A percentile compares a stretch with the other conserved stretches of the same genome.
Evolutionary conservation across 2,888 invertebrate genomes (phyloP).

Genomic region (Scaptomyza parva): DNA sequence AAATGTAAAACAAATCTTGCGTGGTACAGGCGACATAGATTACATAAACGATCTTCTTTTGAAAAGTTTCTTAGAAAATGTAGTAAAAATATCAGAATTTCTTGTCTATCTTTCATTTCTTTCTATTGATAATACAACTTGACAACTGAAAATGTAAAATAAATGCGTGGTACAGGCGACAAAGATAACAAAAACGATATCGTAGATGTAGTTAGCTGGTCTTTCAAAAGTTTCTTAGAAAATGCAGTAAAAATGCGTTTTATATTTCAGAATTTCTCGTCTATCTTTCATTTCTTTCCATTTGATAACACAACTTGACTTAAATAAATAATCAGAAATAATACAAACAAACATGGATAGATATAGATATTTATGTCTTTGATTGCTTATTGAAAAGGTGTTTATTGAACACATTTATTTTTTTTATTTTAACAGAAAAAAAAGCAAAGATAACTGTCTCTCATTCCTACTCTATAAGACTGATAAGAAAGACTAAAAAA

Average conservation of each 20-base stretch:
- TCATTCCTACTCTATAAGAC: not conserved
- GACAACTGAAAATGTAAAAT: not conserved
- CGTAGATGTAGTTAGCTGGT: no score
- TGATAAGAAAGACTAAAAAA: slow-evolving; percentile 30
- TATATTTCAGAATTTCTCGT: not conserved
- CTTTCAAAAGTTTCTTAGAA: no score
- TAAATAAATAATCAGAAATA: no score
- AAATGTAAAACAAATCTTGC: not conserved
- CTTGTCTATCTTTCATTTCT: not conserved
- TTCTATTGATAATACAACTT: slow-evolving; percentile 10
- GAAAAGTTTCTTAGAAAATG: no score
- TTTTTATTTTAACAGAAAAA: no score
- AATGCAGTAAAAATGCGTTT: not conserved
- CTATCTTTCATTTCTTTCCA: not conserved
- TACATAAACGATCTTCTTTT: slow-evolving; percentile 5
- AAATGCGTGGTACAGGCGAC: slow-evolving; percentile 38
- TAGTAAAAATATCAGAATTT: not conserved
- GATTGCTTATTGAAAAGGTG: not conserved
- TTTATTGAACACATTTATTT: slow-evolving; percentile 44
- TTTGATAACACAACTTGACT: slow-evolving; percentile 3
- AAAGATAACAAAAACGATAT: slow-evolving; percentile 18
- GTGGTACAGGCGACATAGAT: slow-evolving; percentile 42
- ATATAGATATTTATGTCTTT: not conserved
- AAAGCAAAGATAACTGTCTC: slow-evolving; percentile 11
- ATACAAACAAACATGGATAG: not conserved